These are phyloP conservation scores for Gobio occitaniae DNA, from an alignment of 2,797 vertebrate genomes.

Conservation along the genomic window DNA sequence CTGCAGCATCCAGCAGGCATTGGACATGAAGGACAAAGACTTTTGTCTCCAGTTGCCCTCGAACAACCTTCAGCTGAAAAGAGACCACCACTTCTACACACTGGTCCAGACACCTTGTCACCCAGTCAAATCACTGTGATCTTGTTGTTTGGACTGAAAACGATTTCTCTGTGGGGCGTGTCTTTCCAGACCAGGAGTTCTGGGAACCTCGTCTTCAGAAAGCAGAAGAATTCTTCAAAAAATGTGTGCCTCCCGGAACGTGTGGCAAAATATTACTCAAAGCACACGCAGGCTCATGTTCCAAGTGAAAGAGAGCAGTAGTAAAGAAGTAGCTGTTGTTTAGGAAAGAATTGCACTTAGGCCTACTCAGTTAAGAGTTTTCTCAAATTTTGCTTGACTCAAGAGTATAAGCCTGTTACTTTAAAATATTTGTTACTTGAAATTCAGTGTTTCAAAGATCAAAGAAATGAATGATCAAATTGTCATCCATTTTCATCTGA, in stretches of 20 bases:
- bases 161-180: neutral
- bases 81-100: neutral
- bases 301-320: neutral
- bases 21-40: neutral
- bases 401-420: too few species aligned
- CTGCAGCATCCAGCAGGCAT: too few species aligned
- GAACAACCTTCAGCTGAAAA: neutral
- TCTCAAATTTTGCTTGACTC: neutral
- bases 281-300: neutral
- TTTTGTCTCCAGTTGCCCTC: neutral
- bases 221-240: neutral
- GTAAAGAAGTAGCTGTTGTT: neutral
- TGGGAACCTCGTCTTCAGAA: too few species aligned
- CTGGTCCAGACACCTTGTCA: neutral
- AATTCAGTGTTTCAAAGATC: too few species aligned
- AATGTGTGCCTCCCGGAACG: neutral
- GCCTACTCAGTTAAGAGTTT: neutral
- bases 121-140: neutral
- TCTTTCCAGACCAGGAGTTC: neutral
- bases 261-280: neutral
- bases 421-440: too few species aligned
- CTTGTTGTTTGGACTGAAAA: neutral
- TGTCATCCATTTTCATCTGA: too few species aligned
- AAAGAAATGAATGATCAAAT: too few species aligned
- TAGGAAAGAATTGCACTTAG: neutral